Evolutionary conservation across 2,113 vertebrate species (phyloP).

Genomic region (Spermophilus dauricus): DNA sequence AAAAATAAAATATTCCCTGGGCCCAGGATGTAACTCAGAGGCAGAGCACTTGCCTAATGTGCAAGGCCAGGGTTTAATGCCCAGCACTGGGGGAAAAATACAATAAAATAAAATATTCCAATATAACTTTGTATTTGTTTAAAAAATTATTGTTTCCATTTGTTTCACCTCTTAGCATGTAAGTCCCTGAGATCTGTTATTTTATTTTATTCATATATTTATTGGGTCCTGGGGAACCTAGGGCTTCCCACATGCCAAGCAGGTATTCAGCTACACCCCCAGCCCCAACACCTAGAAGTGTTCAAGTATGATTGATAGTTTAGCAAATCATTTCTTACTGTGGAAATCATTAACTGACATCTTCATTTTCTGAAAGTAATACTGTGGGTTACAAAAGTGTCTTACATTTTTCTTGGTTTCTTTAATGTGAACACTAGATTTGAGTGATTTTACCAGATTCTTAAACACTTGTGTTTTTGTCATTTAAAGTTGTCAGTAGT

Average conservation of each 20-base stretch:
- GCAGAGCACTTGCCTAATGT: not conserved
- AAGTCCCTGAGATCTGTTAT: not conserved
- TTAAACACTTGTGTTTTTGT: not conserved
- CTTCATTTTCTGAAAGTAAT: constrained; percentile 24
- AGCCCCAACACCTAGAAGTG: too few species aligned
- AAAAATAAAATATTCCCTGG: not conserved
- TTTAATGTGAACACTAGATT: too few species aligned
- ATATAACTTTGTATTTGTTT: not conserved
- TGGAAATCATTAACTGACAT: not conserved
- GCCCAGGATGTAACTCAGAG: not conserved
- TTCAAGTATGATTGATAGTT: not conserved
- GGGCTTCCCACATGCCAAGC: not conserved
- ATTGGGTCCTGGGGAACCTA: not conserved
- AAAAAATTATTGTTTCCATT: not conserved
- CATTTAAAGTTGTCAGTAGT: too few species aligned
- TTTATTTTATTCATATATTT: not conserved
- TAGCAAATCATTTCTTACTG: not conserved
- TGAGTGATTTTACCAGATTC: too few species aligned
- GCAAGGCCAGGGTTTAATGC: not conserved
- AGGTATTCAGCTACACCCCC: too few species aligned
- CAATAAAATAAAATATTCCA: not conserved
- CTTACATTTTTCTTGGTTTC: too few species aligned
- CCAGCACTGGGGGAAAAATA: too few species aligned
- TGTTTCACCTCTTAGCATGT: not conserved
- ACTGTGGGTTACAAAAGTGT: not conserved